Base-by-base conservation (phyloP, 1,140 invertebrate genomes). In the Leguminivora glycinivorella region DNA sequence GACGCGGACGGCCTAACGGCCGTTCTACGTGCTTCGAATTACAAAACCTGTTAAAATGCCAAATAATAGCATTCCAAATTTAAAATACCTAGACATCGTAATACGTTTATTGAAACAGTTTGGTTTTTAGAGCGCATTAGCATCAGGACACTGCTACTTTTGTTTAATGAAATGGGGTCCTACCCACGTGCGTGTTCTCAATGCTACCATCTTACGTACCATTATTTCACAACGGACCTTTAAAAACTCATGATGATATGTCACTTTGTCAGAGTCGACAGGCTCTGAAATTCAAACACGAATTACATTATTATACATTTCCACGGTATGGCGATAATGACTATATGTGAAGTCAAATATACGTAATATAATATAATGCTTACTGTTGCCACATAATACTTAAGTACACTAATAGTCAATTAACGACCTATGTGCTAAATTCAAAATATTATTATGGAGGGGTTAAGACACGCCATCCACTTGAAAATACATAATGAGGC, bases 11-110 rank as follows among this genome's bases (percentile, higher is more conserved):
- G 75, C 70, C 72, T 81, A 84, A 81, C 79, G 77, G 75, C 75
- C 80, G 73, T 68, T 77, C 68, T 79, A 81, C 81, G 77, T 80
- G 80, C 73, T 70, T 76, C 72, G 80, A 81, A 84, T 83, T 77
- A 63, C 58, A 63, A 63, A 63, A 63, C 26, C 12, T 14, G 14
- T 63, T 31, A 29, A 63, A 63, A 31, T 63, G 25, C n/a, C 58
- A 12, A 58, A 58, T 63, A 63, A 63, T 26, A 60, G 56, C 56
- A 60, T 60, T 60, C 22, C 25, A 6, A 60, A 26, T 25, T 10
- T n/a, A 63, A 31, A 63, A 29, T 63, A 17, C 67, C 43, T 68
- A 40, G 43, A 40, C 67, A 43, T 24, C 34, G 43, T 31, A 63
- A 34, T 63, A 31, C 25, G 25, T 63, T 29, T 31, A 63, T 34